A percentile compares a stretch with the other conserved stretches of the same genome.
Evolutionary conservation across 2,113 vertebrate genomes (phyloP).

Genomic region (Clarias macrocephalus): DNA sequence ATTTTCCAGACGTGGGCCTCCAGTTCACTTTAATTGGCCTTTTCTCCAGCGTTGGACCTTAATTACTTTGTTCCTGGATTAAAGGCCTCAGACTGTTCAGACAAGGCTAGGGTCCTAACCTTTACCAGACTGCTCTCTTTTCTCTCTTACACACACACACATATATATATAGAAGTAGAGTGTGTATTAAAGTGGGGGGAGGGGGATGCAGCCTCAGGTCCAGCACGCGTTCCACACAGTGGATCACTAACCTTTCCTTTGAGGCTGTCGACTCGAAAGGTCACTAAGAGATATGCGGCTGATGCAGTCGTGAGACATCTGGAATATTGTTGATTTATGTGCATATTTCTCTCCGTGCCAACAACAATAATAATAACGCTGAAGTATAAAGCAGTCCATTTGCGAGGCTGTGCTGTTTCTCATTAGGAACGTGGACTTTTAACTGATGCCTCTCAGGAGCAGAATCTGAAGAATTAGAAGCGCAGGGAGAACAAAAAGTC

Average conservation of each 20-base stretch:
- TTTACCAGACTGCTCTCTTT: slow-evolving; percentile 54
- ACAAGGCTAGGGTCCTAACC: slow-evolving; percentile 65
- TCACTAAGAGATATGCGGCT: slow-evolving; percentile 41
- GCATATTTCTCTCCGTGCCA: slow-evolving; percentile 27
- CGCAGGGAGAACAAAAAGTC: slow-evolving; percentile 25
- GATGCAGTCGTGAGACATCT: slow-evolving; percentile 36
- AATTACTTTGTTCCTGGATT: slow-evolving; percentile 74
- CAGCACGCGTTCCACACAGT: slow-evolving; percentile 13
- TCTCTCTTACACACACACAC: slow-evolving; percentile 21
- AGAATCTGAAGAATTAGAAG: slow-evolving; percentile 15
- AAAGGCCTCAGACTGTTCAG: slow-evolving; percentile 68
- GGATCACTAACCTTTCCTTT: slow-evolving; percentile 42
- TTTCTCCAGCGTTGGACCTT: slow-evolving; percentile 67
- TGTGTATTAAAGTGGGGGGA: neutral
- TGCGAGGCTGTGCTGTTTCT: slow-evolving; percentile 35
- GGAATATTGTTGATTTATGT: slow-evolving; percentile 27
- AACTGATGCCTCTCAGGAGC: slow-evolving; percentile 34
- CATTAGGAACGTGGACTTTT: slow-evolving; percentile 29
- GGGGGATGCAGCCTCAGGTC: slow-evolving; percentile 5
- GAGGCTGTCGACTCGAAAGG: slow-evolving; percentile 46
- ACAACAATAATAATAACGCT: slow-evolving; percentile 40
- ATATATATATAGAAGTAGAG: neutral
- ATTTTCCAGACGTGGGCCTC: slow-evolving; percentile 61
- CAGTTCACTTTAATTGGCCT: slow-evolving; percentile 70
- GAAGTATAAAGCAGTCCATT: slow-evolving; percentile 23